phyloP scores from a whole-genome alignment of 1,140 invertebrate genomes.

The Drosophila pachea region DNA sequence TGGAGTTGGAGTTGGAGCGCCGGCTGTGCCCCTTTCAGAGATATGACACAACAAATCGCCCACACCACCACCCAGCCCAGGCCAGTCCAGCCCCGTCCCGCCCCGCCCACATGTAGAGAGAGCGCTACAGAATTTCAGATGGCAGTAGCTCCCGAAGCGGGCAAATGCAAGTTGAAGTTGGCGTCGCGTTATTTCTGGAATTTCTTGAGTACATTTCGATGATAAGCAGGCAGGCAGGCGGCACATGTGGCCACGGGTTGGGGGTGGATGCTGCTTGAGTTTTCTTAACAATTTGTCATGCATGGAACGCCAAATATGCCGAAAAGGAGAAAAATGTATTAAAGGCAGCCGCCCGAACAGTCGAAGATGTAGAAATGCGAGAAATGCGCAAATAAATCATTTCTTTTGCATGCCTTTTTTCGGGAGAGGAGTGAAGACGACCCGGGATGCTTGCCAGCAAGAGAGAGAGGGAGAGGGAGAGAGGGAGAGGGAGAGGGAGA shows the following conservation, averaged over 20 bases:
- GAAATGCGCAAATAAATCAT: conserved; percentile 72
- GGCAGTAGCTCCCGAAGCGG: conserved; percentile 9
- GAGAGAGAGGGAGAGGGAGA: conserved; percentile 6
- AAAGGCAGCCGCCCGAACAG: conserved; percentile 61
- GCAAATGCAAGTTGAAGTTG: conserved; percentile 53
- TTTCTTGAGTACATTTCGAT: conserved; percentile 77
- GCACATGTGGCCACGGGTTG: conserved; percentile 10
- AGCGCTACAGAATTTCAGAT: conserved; percentile 9
- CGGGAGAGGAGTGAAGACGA: too few relatives aligned
- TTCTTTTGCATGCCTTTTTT: conserved; percentile 63
- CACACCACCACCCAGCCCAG: too few relatives aligned
- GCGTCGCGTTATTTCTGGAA: conserved; percentile 73
- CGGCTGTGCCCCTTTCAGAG: not conserved
- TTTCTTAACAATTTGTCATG: conserved; percentile 77
- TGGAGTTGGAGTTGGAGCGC: too few relatives aligned
- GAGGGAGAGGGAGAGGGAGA: conserved; percentile 18
- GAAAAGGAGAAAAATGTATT: conserved; percentile 74
- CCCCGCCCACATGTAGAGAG: not conserved
- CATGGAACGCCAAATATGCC: conserved; percentile 75
- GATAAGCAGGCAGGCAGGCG: conserved; percentile 56
- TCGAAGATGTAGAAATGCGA: conserved; percentile 69
- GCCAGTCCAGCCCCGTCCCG: not conserved
- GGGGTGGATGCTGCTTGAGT: conserved; percentile 47
- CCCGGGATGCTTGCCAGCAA: not conserved
- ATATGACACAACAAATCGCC: not conserved